Conservation (phyloP, 2,113 vertebrate species). For the Synodontis membranacea region DNA sequence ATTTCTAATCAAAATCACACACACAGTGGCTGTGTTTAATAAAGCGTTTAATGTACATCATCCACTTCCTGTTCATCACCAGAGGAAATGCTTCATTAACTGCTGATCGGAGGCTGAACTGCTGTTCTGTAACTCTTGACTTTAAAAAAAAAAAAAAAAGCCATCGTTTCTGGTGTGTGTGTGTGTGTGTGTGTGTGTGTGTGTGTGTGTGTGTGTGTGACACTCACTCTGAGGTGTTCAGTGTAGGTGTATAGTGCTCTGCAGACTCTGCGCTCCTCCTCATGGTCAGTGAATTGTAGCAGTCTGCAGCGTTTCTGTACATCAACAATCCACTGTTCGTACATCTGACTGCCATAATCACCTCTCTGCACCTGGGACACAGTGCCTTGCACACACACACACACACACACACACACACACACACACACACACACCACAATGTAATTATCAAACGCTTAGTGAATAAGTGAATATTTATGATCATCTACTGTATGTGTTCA, state of each 20-base stretch:
- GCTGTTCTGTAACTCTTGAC: not conserved
- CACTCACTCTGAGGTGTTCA: constrained; percentile 71
- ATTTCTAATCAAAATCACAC: constrained; percentile 71
- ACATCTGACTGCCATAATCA: constrained; percentile 74
- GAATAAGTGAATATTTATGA: not conserved
- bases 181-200: constrained; percentile 4
- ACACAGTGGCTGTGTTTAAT: not conserved
- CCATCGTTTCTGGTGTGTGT: not conserved
- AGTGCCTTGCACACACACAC: constrained; percentile 56
- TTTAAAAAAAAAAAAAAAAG: too few species aligned
- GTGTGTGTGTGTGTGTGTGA: not conserved
- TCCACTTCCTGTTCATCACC: not conserved
- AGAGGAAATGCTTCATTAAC: not conserved
- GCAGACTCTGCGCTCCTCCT: constrained; percentile 74
- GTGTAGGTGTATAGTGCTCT: constrained; percentile 74
- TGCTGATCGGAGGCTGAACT: not conserved
- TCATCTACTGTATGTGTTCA: not conserved
- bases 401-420: constrained; percentile 33
- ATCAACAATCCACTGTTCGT: constrained; percentile 74
- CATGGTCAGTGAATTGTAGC: constrained; percentile 64
- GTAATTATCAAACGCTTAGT: not conserved
- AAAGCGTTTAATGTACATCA: not conserved
- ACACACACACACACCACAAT: not conserved
- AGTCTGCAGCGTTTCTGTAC: constrained; percentile 73
- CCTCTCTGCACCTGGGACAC: constrained; percentile 62